Evolutionary conservation across 2,888 invertebrate species (phyloP).

Genomic region (Plebejus anna): DNA sequence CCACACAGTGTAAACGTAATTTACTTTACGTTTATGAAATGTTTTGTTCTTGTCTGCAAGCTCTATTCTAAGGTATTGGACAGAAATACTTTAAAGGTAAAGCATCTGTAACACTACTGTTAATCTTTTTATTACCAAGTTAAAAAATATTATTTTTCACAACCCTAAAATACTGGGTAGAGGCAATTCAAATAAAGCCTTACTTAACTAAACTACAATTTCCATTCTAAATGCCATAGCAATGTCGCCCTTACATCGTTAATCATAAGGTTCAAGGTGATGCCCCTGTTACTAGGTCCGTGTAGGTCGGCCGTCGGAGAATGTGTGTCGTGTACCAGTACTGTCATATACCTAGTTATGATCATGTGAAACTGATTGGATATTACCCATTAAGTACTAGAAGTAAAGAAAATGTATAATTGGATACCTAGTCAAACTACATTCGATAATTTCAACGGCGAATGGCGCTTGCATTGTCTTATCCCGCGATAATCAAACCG

Average conservation of each 20-base stretch:
- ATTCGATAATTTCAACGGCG: too few species aligned
- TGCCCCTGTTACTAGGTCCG: constrained; percentile 56
- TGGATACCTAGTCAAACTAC: too few species aligned
- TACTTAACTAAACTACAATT: constrained; percentile 11
- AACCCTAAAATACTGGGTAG: not conserved
- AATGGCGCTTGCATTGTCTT: too few species aligned
- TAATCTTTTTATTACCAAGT: too few species aligned
- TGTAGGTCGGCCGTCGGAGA: constrained; percentile 52
- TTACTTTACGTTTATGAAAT: too few species aligned
- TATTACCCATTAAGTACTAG: not conserved
- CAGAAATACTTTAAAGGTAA: too few species aligned
- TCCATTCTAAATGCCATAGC: not conserved
- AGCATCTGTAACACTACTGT: too few species aligned
- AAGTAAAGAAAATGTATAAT: not conserved
- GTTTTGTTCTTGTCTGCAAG: too few species aligned
- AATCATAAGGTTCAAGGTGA: not conserved
- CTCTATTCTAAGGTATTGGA: too few species aligned
- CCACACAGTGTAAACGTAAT: too few species aligned
- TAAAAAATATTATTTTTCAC: not conserved
- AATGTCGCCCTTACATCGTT: not conserved
- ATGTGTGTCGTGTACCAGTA: constrained; percentile 44
- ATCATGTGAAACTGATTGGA: not conserved
- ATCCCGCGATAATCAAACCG: too few species aligned
- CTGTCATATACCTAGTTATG: not conserved
- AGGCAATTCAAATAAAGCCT: not conserved